Base-by-base conservation (phyloP, 1,140 invertebrate species). In the Pseudoatta argentina region DNA sequence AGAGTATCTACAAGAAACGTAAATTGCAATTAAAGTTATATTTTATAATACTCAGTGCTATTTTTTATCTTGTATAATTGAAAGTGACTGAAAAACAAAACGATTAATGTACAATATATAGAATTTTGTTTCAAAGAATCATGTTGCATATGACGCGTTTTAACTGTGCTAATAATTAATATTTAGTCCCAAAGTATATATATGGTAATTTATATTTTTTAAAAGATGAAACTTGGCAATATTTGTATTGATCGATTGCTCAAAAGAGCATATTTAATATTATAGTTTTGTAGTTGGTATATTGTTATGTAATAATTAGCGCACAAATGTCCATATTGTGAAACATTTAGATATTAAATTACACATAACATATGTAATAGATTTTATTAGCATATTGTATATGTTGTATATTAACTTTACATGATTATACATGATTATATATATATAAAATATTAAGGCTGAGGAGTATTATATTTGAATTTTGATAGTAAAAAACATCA, bases 1-100 rank as follows among this genome's bases (percentile, higher is more conserved):
- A 92, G 86, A 88, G 69, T 88, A 27, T 91, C 85, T 21, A 86
- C 92, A 88, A 93, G 73, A 88, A 94, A 85, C 48, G 30, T 67
- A 53, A 91, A 79, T 81, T 91, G 75, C 7, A 91, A 91, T 48
- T 88, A 57, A 90, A 86, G 44, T 66, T 30, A 59, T 77, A 53
- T 55, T 83, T 55, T 27, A 67, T 88, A 30, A 12, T 48, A 44
- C 12, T 39, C n/a, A 4, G 3, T 39, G 3, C 21, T 53, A 48
- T 24, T 24, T 44, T 71, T 59, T n/a, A 55, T 81, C n/a, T 24
- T 21, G 1, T 12, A 7, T 71, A 57, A 71, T 8, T 39, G 30
- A 55, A 55, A 55, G 57, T 2, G 64, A 59, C 66, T 81, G 66
- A 81, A 34, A 81, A 71, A 44, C n/a, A 34, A 81, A 71, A 39